phyloP scores from a whole-genome alignment of 2,888 invertebrate genomes.

The Dyspetes luteomarginatus region DNA sequence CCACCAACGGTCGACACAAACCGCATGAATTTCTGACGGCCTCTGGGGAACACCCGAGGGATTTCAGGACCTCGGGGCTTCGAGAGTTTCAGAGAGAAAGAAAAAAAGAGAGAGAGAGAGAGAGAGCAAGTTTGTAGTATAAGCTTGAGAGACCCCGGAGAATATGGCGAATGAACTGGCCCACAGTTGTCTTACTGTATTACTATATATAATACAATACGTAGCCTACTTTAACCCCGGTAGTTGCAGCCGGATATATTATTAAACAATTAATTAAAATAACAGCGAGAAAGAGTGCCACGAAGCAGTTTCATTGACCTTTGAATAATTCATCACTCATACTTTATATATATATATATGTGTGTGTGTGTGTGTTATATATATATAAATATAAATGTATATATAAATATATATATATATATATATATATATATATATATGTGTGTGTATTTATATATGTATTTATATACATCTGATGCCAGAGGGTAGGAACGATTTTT shows the following conservation, averaged over 20 bases:
- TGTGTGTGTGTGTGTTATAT: no score
- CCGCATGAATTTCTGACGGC: slow-evolving; percentile 75
- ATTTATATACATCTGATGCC: no score
- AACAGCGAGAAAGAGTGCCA: slow-evolving; percentile 49
- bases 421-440: no score
- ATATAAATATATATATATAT: no score
- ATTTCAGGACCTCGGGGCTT: slow-evolving; percentile 51
- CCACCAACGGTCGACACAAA: slow-evolving; percentile 60
- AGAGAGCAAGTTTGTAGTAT: slow-evolving; percentile 8
- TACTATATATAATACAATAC: neutral
- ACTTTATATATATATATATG: no score
- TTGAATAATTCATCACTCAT: slow-evolving; percentile 44
- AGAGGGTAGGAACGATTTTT: slow-evolving; percentile 1
- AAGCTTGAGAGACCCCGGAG: slow-evolving; percentile 40
- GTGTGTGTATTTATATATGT: no score
- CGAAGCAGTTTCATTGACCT: slow-evolving; percentile 53
- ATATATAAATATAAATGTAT: no score
- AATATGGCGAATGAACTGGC: slow-evolving; percentile 30
- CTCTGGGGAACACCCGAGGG: slow-evolving; percentile 67
- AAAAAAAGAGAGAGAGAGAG: no score
- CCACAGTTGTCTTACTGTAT: no score
- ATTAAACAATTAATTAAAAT: slow-evolving; percentile 76
- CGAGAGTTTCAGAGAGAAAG: slow-evolving; percentile 45
- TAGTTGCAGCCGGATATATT: slow-evolving; percentile 66
- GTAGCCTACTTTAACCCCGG: neutral